Base-by-base conservation (phyloP, 2,113 vertebrate species). In the Plectropomus leopardus region DNA sequence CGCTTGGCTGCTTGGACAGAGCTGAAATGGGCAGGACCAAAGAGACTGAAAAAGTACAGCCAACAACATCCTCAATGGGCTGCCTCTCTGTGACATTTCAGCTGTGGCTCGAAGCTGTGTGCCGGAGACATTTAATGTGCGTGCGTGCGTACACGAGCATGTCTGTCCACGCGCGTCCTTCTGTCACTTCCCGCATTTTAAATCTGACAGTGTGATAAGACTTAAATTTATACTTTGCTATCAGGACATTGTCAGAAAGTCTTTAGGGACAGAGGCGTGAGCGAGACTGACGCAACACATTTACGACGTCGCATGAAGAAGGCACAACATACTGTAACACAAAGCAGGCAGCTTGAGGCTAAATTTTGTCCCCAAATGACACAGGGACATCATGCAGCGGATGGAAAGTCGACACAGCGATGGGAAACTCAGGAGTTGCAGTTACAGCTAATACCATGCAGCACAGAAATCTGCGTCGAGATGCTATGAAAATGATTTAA, bases 41-140 rank as follows among this genome's bases (percentile, higher is more conserved):
- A 84, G 54, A 82, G 76, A 74, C 75, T 76, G 73, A 70, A 86
- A 84, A 79, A 82, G 67, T 44, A 58, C 76, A 83, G 88, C 88
- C 87, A 88, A 69, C 83, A 60, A 80, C 83, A 79, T 68, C 68
- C 71, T 86, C 64, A 15, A 64, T 13, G 48, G 72, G 40, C 74
- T 4, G 45, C 65, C 61, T 80, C 59, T 76, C 70, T 50, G 72
- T 83, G 81, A 90, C 87, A 90, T 89, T 86, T 88, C 70, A 86
- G 73, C 71, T 68, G 63, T 66, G 74, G 71, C 69, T 80, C 1
- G 0, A 53, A 78, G 83, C 81, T 67, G 47, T 64, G 73, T 69
- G 74, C 72, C 73, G 10, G 54, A 74, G 80, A 87, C 80, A 71
- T 82, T 65, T 84, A 65, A 47, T 74, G 61, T 72, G 76, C 67